These are phyloP conservation scores for Bruchidius siliquastri DNA, from an alignment of 2,888 invertebrate genomes.

Conservation along the genomic window DNA sequence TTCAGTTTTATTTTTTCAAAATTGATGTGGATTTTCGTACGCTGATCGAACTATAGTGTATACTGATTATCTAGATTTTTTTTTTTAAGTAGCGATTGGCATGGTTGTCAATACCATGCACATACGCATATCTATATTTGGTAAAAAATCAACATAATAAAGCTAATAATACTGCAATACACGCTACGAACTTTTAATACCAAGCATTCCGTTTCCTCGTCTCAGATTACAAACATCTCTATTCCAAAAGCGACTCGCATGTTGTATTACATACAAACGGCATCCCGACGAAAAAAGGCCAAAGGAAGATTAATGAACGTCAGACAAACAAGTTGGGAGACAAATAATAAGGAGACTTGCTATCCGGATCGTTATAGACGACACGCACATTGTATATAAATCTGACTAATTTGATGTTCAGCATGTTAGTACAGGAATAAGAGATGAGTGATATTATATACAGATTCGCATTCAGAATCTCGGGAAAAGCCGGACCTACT, in stretches of 20 bases:
- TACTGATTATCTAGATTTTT: too few species aligned
- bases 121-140: too few species aligned
- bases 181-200: neutral
- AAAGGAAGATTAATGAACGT: neutral
- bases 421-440: neutral
- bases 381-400: neutral
- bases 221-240: neutral
- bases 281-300: neutral
- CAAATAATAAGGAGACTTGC: neutral
- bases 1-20: too few species aligned
- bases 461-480: too few species aligned
- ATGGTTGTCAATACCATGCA: too few species aligned
- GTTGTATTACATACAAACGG: neutral
- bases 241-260: neutral
- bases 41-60: too few species aligned
- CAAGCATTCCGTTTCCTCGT: neutral
- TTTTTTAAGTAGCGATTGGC: too few species aligned
- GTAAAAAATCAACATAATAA: neutral
- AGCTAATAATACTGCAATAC: neutral
- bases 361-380: neutral
- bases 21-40: too few species aligned
- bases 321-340: neutral
- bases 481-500: too few species aligned
- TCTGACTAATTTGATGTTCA: neutral
- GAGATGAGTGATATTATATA: neutral